Base-by-base conservation (phyloP, 2,888 invertebrate species). In the Euplexia lucipara region DNA sequence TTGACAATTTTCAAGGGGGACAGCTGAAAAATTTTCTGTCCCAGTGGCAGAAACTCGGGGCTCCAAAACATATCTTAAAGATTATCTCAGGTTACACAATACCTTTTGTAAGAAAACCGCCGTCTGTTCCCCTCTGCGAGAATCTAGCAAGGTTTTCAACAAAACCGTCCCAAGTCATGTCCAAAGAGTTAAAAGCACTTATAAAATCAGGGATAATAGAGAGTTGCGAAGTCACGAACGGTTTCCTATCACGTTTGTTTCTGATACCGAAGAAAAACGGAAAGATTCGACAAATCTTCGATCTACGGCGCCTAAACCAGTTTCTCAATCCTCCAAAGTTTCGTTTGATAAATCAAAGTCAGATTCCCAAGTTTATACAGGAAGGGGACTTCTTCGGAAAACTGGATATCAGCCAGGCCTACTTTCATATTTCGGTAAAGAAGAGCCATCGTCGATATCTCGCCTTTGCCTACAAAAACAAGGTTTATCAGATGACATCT, bases 21-120 rank as follows among this genome's bases (percentile, higher is more conserved):
- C 57, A 64, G 14, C n/a, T 63, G 10, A 0, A 3, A 9, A 2
- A 32, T 12, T 53, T 35, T 22, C n/a, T n/a, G 8, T 1, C 3
- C 0, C 35, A 10, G 8, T 68, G 68, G 71, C 0, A 14, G 14
- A 18, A 45, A n/a, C 10, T 68, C 0, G 47, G 44, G 1, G 71
- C 71, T 3, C 67, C 62, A 47, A 41, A 32, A 0, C 1, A 12
- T 0, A 34, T 65, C 14, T n/a, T 70, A 35, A 75, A 61, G 14
- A 72, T 72, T 14, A 72, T 75, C 14, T 37, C 56, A 0, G 70
- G 70, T 9, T 75, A 72, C 22, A 18, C 63, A 20, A 70, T 76
- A 14, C 76, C 72, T 1, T 73, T 73, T 39, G 52, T 54, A 2
- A 45, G 49, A 9, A 76, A 65, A 41, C 70, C 68, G 0, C 72